These are phyloP conservation scores for Notothenia coriiceps DNA, from an alignment of 2,113 vertebrate species.

Conservation along the genomic window DNA sequence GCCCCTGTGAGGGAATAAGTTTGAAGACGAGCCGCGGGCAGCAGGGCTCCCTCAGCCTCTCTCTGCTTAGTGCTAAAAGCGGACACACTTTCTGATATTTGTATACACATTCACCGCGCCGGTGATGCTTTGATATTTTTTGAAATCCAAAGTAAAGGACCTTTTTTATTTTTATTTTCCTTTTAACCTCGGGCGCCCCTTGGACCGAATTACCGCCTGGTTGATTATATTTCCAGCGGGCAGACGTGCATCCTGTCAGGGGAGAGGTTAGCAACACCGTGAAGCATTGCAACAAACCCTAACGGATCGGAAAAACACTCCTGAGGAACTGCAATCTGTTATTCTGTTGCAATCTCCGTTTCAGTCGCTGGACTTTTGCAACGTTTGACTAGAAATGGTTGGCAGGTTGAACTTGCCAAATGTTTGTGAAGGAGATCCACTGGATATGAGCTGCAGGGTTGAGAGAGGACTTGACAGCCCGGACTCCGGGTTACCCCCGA, in stretches of 20 bases:
- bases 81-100: too few species aligned
- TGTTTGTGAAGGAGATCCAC: slow-evolving; percentile 86
- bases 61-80: neutral
- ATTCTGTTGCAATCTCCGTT: slow-evolving; percentile 35
- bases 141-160: neutral
- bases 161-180: neutral
- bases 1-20: slow-evolving; percentile 54
- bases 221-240: slow-evolving; percentile 41
- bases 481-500: slow-evolving; percentile 91
- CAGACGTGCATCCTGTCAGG: slow-evolving; percentile 27
- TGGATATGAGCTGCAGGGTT: slow-evolving; percentile 88
- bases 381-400: slow-evolving; percentile 82
- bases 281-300: neutral
- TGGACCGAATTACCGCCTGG: neutral
- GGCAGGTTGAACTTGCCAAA: slow-evolving; percentile 86
- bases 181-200: neutral
- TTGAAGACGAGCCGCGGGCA: slow-evolving; percentile 61
- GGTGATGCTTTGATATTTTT: too few species aligned
- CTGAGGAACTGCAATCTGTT: slow-evolving; percentile 8
- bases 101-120: neutral
- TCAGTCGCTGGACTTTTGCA: slow-evolving; percentile 43
- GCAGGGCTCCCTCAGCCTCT: neutral
- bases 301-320: neutral
- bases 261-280: slow-evolving; percentile 1
- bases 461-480: slow-evolving; percentile 90